Evolutionary conservation across 2,888 invertebrate genomes (phyloP).

Genomic region (Sinohyriopsis cumingii): DNA sequence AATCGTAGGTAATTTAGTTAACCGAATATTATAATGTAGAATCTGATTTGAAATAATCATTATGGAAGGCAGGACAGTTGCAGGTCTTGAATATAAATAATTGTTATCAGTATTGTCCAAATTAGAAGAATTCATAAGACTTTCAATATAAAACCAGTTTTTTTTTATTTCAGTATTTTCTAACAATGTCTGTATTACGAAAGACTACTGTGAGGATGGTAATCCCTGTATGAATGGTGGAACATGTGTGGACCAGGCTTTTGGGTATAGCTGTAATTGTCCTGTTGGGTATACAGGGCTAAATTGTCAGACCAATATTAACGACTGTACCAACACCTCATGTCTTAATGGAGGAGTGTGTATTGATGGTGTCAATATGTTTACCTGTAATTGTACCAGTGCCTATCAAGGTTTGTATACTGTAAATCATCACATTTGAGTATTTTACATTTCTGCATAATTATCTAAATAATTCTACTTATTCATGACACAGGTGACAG

Average conservation of each 20-base stretch:
- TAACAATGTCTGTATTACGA: slow-evolving; percentile 23
- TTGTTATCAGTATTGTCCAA: not conserved
- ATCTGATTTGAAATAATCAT: too few relatives aligned
- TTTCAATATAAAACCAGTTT: not conserved
- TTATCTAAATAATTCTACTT: not conserved
- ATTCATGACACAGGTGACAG: too few relatives aligned
- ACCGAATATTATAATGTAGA: too few relatives aligned
- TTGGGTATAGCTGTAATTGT: slow-evolving; percentile 46
- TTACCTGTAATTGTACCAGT: slow-evolving; percentile 86
- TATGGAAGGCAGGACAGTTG: too few relatives aligned
- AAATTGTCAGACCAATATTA: slow-evolving; percentile 46
- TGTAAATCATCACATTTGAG: not conserved
- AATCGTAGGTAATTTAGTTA: too few relatives aligned
- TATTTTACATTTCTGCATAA: not conserved
- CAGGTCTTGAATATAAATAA: not conserved
- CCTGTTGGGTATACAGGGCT: slow-evolving; percentile 45
- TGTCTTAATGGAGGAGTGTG: slow-evolving; percentile 35
- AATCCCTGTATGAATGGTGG: slow-evolving; percentile 42
- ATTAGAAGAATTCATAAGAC: not conserved
- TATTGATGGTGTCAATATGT: slow-evolving; percentile 80
- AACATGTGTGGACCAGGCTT: slow-evolving; percentile 13
- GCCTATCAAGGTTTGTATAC: slow-evolving; percentile 77
- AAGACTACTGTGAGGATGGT: slow-evolving; percentile 31
- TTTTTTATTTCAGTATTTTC: slow-evolving; percentile 35
- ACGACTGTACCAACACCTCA: slow-evolving; percentile 73